phyloP scores from a whole-genome alignment of 2,797 vertebrate species.

The Myotis planiceps region DNA sequence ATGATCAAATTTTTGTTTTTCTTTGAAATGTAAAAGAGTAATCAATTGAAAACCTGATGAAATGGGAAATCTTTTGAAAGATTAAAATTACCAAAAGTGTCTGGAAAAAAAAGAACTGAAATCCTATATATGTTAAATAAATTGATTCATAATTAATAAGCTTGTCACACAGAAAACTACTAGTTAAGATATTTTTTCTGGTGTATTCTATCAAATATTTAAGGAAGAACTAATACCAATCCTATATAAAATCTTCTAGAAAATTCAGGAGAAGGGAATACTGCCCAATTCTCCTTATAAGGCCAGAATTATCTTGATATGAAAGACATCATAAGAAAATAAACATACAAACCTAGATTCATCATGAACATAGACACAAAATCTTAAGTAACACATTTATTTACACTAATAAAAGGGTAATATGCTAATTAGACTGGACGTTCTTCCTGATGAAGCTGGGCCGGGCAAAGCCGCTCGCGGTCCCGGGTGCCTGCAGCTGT shows the following conservation, averaged over 20 bases:
- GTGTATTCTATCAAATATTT: not conserved
- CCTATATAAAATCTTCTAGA: not conserved
- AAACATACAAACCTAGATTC: not conserved
- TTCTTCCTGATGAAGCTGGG: too few species aligned
- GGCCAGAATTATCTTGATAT: not conserved
- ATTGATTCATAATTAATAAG: not conserved
- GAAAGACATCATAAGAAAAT: not conserved
- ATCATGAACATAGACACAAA: not conserved
- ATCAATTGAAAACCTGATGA: not conserved
- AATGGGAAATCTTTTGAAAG: not conserved
- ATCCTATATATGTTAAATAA: not conserved
- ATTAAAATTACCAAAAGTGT: not conserved
- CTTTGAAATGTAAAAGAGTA: conserved; percentile 20
- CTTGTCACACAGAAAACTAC: not conserved
- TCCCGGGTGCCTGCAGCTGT: too few species aligned
- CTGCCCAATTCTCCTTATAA: not conserved
- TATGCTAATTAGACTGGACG: not conserved
- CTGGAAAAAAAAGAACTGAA: not conserved
- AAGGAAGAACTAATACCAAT: not conserved
- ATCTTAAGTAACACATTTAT: not conserved
- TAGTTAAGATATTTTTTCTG: not conserved
- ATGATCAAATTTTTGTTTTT: not conserved
- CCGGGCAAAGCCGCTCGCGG: too few species aligned
- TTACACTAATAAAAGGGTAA: not conserved
- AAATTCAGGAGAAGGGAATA: not conserved